These are phyloP conservation scores for Ptilodon capucinus DNA, from an alignment of 2,888 invertebrate species.

Conservation along the genomic window DNA sequence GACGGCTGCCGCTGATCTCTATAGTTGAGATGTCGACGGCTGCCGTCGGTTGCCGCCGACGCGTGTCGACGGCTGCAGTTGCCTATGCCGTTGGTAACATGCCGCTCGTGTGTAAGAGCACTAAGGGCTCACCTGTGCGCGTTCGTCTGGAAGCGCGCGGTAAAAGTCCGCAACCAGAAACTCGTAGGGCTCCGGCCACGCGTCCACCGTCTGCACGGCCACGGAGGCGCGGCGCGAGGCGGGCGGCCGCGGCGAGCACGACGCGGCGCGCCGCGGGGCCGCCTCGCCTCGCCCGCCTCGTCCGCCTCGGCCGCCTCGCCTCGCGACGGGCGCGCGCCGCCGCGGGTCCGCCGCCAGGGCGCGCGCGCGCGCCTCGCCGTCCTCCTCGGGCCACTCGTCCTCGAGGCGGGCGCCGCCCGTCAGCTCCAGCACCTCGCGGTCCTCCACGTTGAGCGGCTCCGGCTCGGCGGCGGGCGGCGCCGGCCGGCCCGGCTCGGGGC, in stretches of 20 bases:
- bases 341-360: slow-evolving; percentile 24
- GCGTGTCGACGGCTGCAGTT: too few relatives aligned
- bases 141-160: slow-evolving; percentile 56
- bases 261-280: slow-evolving; percentile 21
- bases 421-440: slow-evolving; percentile 71
- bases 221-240: slow-evolving; percentile 22
- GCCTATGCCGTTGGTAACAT: too few relatives aligned
- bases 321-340: slow-evolving; percentile 31
- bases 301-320: slow-evolving; percentile 30
- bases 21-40: too few relatives aligned
- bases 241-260: slow-evolving; percentile 8
- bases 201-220: slow-evolving; percentile 85
- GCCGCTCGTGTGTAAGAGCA: too few relatives aligned
- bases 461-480: slow-evolving; percentile 38
- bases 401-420: slow-evolving; percentile 55
- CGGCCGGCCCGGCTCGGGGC: slow-evolving; percentile 48
- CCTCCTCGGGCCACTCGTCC: slow-evolving; percentile 29
- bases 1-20: too few relatives aligned
- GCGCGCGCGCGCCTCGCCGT: slow-evolving; percentile 21
- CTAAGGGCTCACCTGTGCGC: slow-evolving; percentile 42
- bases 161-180: slow-evolving; percentile 88
- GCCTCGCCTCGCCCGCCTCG: slow-evolving; percentile 16
- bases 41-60: too few relatives aligned
- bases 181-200: slow-evolving; percentile 88
- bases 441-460: slow-evolving; percentile 48